These are phyloP conservation scores for Pachyuromys duprasi DNA, from an alignment of 2,797 vertebrate genomes.

Conservation along the genomic window DNA sequence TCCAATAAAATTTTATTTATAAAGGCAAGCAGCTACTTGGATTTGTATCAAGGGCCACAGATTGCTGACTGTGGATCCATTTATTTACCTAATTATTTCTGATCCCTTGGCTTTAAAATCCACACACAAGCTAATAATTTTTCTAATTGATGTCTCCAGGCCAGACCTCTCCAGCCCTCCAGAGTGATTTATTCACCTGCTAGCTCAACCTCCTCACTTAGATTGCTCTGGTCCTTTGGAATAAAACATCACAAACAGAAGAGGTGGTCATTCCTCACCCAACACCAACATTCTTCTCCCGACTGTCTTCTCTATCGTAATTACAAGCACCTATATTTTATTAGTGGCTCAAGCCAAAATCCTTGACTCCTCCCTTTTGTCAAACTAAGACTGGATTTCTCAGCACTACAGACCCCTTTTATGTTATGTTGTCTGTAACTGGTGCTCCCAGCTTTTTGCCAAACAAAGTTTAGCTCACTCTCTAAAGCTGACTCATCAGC, in stretches of 20 bases:
- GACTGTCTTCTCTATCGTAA: not conserved
- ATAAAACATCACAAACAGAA: not conserved
- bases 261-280: not conserved
- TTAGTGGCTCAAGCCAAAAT: not conserved
- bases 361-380: not conserved
- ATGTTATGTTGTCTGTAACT: not conserved
- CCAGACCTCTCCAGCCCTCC: not conserved
- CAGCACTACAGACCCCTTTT: not conserved
- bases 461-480: not conserved
- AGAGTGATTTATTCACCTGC: not conserved
- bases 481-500: too few relatives aligned
- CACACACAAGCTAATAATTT: slow-evolving; percentile 38
- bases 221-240: not conserved
- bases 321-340: not conserved
- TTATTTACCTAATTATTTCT: slow-evolving; percentile 56
- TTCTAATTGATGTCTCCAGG: not conserved
- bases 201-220: not conserved
- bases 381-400: not conserved
- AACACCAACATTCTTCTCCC: not conserved
- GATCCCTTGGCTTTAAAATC: slow-evolving; percentile 56
- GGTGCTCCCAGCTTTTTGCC: not conserved
- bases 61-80: slow-evolving; percentile 42
- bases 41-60: slow-evolving; percentile 16
- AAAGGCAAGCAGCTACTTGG: slow-evolving; percentile 31
- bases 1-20: slow-evolving; percentile 55